Evolutionary conservation across 2,888 invertebrate species (phyloP), one percentile per base, ranked within the genome.

Genomic region (Nineta flava): DNA sequence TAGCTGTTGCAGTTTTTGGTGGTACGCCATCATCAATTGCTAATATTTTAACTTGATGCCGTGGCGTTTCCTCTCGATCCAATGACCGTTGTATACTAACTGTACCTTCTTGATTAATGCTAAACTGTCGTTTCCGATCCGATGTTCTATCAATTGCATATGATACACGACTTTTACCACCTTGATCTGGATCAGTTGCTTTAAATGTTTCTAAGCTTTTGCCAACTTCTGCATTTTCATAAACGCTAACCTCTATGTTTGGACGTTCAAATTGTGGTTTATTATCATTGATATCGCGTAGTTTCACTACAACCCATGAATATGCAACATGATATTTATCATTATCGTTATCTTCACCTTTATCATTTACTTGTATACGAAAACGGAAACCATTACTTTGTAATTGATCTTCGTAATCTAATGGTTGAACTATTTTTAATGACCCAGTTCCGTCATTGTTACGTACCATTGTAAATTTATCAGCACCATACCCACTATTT

Each of bases 291-390:
- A 90, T 90, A 66, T 97, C 97, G 53, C 88, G 77, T 52, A 99
- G 74, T 62, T 86, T 87, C 31, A 95, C 91, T 54, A 87, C 87
- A 51, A 95, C 92, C 87, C 91, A 92, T 1, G 94, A 92, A 68
- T 91, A 91, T 53, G 94, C 94, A 55, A 94, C 91, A 70, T 95
- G 94, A 64, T 94, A 90, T 66, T 95, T 95, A 67, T 99, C 97
- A 68, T 91, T 90, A 70, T 91, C 91, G 62, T 91, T 91, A 63
- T 92, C 91, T 71, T 92, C 92, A 26, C 91, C 92, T 75, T 90
- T 90, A 64, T 92, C 91, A 61, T 91, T 91, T 53, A 91, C 92
- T 73, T 91, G 91, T 62, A 95, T 93, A 58, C 90, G 83, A 72
- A 95, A 91, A 57, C 90, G 78, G 73, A 94, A 95, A 51, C 94